phyloP scores from a whole-genome alignment of 1,140 invertebrate species.

The Aradophagus sp. region DNA sequence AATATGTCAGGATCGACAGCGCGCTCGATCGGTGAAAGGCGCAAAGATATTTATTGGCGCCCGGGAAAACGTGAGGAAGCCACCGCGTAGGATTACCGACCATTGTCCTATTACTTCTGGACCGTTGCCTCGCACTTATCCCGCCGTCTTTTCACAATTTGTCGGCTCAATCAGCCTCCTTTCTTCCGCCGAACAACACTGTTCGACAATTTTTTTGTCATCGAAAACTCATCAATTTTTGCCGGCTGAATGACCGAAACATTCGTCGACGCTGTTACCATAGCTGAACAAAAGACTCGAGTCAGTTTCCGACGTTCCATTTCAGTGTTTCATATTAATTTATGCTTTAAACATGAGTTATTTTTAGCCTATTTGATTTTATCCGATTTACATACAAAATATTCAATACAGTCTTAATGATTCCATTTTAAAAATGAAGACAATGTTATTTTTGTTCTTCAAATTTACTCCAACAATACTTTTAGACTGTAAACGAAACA shows the following conservation, averaged over 20 bases:
- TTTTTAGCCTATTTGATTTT: too few relatives aligned
- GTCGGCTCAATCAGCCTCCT: slow-evolving; percentile 37
- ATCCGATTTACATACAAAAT: too few relatives aligned
- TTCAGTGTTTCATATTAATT: too few relatives aligned
- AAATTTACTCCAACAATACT: too few relatives aligned
- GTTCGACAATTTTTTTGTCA: slow-evolving; percentile 27
- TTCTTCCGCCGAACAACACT: slow-evolving; percentile 4
- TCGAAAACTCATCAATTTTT: slow-evolving; percentile 22
- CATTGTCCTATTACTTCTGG: slow-evolving; percentile 60
- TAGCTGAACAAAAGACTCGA: neutral
- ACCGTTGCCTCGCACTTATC: slow-evolving; percentile 57
- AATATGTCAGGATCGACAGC: slow-evolving; percentile 58
- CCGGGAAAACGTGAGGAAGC: slow-evolving; percentile 22
- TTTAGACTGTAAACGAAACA: too few relatives aligned
- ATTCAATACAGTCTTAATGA: too few relatives aligned
- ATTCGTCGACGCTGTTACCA: too few relatives aligned
- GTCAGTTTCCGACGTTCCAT: too few relatives aligned
- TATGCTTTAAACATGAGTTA: too few relatives aligned
- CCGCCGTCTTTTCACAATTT: slow-evolving; percentile 39
- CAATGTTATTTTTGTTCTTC: too few relatives aligned
- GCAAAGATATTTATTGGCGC: slow-evolving; percentile 56
- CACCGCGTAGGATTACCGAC: slow-evolving; percentile 44
- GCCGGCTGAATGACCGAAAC: neutral
- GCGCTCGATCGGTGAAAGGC: slow-evolving; percentile 43
- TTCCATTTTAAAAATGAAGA: too few relatives aligned